Evolutionary conservation across 2,888 invertebrate genomes (phyloP).

Genomic region (Cataglyphis albicans): DNA sequence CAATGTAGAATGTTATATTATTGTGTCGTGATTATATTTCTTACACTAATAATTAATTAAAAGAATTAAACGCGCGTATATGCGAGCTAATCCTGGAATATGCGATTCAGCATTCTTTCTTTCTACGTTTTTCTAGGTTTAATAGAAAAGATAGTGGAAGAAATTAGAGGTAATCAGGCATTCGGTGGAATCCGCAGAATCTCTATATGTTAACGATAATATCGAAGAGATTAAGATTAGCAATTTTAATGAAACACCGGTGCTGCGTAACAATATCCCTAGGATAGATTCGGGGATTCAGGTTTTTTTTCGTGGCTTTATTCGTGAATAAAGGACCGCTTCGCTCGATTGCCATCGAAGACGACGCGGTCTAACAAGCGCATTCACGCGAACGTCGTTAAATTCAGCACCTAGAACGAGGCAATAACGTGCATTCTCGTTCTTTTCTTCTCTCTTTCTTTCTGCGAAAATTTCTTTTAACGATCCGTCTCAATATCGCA

Average conservation of each 20-base stretch:
- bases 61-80: background rate
- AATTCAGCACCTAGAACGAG: conserved; percentile 63
- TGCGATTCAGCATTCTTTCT: background rate
- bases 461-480: conserved; percentile 68
- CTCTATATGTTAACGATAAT: background rate
- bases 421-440: conserved; percentile 72
- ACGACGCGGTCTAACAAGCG: conserved; percentile 67
- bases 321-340: background rate
- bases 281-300: background rate
- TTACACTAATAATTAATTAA: background rate
- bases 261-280: background rate
- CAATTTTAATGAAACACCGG: background rate
- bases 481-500: conserved; percentile 65
- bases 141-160: background rate
- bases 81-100: background rate
- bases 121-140: background rate
- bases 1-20: background rate
- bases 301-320: conserved; percentile 1
- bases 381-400: conserved; percentile 70
- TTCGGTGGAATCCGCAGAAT: background rate
- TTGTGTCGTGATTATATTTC: background rate
- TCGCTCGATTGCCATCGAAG: conserved; percentile 43
- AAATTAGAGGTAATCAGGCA: background rate
- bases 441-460: conserved; percentile 32
- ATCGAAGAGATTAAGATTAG: background rate